Evolutionary conservation across 1,140 invertebrate genomes (phyloP).

Genomic region (Heliothis virescens): DNA sequence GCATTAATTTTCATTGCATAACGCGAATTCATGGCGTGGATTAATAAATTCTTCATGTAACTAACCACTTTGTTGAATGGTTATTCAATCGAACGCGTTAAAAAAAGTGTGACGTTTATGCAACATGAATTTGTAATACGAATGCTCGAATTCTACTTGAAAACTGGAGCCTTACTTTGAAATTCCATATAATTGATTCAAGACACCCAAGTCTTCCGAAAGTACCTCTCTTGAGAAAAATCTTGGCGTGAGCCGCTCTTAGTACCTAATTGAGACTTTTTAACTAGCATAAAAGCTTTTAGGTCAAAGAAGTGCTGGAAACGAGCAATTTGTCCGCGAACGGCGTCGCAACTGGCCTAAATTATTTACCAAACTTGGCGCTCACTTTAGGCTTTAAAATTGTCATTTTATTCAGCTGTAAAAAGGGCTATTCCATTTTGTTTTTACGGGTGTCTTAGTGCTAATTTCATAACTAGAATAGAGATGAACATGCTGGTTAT

Average conservation of each 20-base stretch:
- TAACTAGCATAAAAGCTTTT: constrained; percentile 41
- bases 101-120: constrained; percentile 43
- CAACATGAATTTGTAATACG: constrained; percentile 9
- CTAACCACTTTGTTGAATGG: constrained; percentile 28
- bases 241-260: constrained; percentile 25
- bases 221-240: constrained; percentile 30
- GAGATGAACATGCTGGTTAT: background rate
- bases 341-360: constrained; percentile 20
- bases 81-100: constrained; percentile 44
- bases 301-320: constrained; percentile 29
- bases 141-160: constrained; percentile 13
- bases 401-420: constrained; percentile 13
- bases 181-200: constrained; percentile 22
- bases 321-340: constrained; percentile 35
- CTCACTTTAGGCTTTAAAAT: constrained; percentile 10
- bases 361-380: constrained; percentile 35
- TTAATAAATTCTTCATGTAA: constrained; percentile 38
- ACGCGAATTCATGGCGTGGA: constrained; percentile 23
- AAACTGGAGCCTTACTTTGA: constrained; percentile 4
- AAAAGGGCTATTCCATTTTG: background rate
- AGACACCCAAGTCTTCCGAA: background rate
- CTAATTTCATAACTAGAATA: background rate
- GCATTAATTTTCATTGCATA: constrained; percentile 42
- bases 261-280: constrained; percentile 38
- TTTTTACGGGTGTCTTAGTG: background rate